Conservation (phyloP, 2,888 invertebrate species). For the Agrotis exclamationis region DNA sequence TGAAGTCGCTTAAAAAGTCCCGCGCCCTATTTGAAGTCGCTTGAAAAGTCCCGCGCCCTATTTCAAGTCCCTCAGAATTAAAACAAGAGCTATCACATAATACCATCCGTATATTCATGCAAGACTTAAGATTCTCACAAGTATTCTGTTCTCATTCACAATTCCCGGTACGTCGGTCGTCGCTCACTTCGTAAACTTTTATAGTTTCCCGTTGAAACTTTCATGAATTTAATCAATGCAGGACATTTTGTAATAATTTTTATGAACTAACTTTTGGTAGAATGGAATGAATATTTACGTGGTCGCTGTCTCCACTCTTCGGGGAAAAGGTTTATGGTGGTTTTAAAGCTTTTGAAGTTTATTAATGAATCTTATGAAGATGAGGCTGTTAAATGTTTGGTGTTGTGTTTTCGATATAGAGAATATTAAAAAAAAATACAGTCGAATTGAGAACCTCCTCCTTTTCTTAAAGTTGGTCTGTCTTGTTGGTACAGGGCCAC, state of each 20-base stretch:
- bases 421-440: no score
- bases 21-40: no score
- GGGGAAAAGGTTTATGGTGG: slow-evolving; percentile 52
- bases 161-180: slow-evolving; percentile 76
- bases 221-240: slow-evolving; percentile 83
- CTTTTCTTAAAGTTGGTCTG: no score
- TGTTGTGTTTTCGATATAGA: slow-evolving; percentile 4
- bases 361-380: slow-evolving; percentile 43
- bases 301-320: slow-evolving; percentile 47
- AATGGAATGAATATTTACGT: slow-evolving; percentile 76
- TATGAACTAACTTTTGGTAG: slow-evolving; percentile 75
- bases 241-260: slow-evolving; percentile 81
- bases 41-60: no score
- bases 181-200: slow-evolving; percentile 80
- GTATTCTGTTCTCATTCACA: slow-evolving; percentile 77
- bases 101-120: slow-evolving; percentile 26
- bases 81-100: neutral
- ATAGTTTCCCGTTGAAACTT: slow-evolving; percentile 84
- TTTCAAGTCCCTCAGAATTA: neutral
- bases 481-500: no score
- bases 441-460: no score
- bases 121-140: slow-evolving; percentile 58
- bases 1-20: no score
- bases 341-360: slow-evolving; percentile 43
- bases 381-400: slow-evolving; percentile 31